Evolutionary conservation across 2,888 invertebrate species (phyloP).

Genomic region (Mesochorus sp.): DNA sequence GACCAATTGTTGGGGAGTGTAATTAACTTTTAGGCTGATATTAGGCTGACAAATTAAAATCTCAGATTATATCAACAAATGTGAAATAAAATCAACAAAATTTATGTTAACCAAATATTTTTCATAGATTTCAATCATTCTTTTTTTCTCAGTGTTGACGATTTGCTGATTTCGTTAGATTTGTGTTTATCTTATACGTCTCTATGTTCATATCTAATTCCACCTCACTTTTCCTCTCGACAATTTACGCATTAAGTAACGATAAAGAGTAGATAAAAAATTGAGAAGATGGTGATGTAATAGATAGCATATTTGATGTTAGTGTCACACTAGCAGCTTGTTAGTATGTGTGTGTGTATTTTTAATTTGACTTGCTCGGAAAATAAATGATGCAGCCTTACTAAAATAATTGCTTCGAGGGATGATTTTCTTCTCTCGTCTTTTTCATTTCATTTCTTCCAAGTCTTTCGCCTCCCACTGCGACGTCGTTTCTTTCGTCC

Average conservation of each 20-base stretch:
- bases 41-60: too few species aligned
- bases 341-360: slow-evolving; percentile 16
- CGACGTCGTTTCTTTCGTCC: slow-evolving; percentile 4
- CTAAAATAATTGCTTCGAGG: slow-evolving; percentile 33
- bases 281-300: slow-evolving; percentile 1
- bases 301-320: slow-evolving; percentile 5
- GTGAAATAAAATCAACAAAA: too few species aligned
- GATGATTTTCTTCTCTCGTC: slow-evolving; percentile 11
- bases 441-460: slow-evolving; percentile 11
- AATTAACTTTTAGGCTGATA: too few species aligned
- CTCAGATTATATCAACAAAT: too few species aligned
- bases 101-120: too few species aligned
- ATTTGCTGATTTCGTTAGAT: background rate
- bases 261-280: background rate
- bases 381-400: slow-evolving; percentile 39
- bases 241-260: slow-evolving; percentile 9
- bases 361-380: slow-evolving; percentile 14
- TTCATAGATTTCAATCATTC: too few species aligned
- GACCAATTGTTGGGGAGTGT: too few species aligned
- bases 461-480: background rate
- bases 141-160: background rate
- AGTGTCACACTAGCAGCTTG: slow-evolving; percentile 52
- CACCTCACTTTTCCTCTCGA: background rate
- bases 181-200: background rate
- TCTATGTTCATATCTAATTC: background rate